phyloP scores from a whole-genome alignment of 2,888 invertebrate species.

The Ormyrus labotus region DNA sequence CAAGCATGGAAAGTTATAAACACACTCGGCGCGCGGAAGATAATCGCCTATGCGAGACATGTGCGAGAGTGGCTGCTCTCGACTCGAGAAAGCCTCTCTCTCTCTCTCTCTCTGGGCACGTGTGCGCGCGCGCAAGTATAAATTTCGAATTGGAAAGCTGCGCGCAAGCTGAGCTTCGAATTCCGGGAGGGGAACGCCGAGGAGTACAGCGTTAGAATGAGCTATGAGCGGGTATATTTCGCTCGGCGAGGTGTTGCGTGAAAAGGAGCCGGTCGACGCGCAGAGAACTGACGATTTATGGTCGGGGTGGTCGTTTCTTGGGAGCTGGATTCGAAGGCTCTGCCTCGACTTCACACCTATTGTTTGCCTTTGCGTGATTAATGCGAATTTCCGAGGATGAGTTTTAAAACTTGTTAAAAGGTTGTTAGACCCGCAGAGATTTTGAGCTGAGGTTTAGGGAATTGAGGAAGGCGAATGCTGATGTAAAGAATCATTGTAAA shows the following conservation, averaged over 20 bases:
- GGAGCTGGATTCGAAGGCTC: no score
- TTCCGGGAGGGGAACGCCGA: background rate
- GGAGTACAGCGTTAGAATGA: background rate
- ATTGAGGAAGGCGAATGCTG: no score
- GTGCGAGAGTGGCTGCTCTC: constrained; percentile 28
- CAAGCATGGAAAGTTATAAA: constrained; percentile 32
- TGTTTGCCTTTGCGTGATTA: no score
- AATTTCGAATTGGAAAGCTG: constrained; percentile 40
- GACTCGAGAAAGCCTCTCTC: no score
- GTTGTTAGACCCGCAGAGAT: no score
- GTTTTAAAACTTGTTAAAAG: no score
- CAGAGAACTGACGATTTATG: background rate
- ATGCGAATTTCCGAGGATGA: no score
- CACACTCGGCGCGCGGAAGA: background rate
- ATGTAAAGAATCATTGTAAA: no score
- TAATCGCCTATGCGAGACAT: constrained; percentile 23
- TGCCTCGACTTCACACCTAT: no score
- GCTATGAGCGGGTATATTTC: constrained; percentile 8
- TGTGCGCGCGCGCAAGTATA: constrained; percentile 20
- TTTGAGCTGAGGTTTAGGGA: no score
- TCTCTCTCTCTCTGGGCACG: no score
- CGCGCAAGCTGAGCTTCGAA: constrained; percentile 18
- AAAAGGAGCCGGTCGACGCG: background rate
- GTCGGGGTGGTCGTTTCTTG: background rate
- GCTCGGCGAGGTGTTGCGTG: background rate